Evolutionary conservation across 2,113 vertebrate genomes (phyloP).

Genomic region (Halcyon senegalensis): DNA sequence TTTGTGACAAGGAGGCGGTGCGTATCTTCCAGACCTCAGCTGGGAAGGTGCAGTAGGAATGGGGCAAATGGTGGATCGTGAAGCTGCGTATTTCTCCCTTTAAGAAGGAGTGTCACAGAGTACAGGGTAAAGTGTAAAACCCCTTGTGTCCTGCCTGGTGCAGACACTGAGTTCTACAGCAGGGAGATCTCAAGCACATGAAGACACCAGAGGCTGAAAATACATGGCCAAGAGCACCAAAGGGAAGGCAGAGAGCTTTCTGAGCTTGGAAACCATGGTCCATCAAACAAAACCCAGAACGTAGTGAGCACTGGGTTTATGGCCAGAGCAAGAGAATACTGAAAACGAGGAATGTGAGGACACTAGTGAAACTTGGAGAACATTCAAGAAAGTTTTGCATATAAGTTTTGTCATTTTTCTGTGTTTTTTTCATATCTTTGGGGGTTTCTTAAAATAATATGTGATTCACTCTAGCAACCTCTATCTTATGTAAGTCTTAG

Average conservation of each 20-base stretch:
- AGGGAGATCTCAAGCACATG: not conserved
- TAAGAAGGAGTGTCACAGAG: not conserved
- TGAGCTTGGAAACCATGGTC: not conserved
- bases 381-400: not conserved
- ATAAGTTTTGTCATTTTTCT: not conserved
- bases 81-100: not conserved
- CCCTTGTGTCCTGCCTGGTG: not conserved
- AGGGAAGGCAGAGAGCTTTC: not conserved
- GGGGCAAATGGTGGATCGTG: not conserved
- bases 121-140: not conserved
- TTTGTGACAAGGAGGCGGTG: not conserved
- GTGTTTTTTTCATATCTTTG: not conserved
- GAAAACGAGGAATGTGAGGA: not conserved
- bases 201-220: not conserved
- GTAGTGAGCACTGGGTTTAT: not conserved
- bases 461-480: not conserved
- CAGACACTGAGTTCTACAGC: not conserved
- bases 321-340: not conserved
- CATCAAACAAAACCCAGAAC: not conserved
- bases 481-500: not conserved
- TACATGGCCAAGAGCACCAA: not conserved
- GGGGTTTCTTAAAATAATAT: conserved; percentile 16
- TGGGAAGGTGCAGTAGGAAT: not conserved
- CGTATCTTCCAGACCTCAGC: not conserved
- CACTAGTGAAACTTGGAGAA: not conserved